Percentiles rank a stretch among this genome's conserved stretches.
Evolutionary conservation across 2,888 invertebrate genomes (phyloP).

Genomic region (Darwinula stevensoni): DNA sequence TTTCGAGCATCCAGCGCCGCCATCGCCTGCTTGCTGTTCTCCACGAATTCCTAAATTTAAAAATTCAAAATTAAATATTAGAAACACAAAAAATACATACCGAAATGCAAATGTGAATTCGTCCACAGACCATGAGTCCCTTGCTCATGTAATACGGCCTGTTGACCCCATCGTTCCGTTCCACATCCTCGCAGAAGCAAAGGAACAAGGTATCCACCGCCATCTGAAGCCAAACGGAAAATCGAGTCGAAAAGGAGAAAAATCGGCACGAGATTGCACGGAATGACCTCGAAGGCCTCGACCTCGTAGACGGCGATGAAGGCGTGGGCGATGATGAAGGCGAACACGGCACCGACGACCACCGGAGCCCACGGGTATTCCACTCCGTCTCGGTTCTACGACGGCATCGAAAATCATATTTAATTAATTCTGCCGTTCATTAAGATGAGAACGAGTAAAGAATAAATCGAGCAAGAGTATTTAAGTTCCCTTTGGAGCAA

Average conservation of each 20-base stretch:
- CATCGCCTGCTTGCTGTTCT: conserved; percentile 27
- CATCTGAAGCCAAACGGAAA: conserved; percentile 23
- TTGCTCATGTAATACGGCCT: conserved; percentile 32
- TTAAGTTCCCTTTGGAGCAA: too few relatives aligned
- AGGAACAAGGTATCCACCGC: conserved; percentile 33
- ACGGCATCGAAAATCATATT: conserved; percentile 1
- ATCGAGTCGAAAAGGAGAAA: too few relatives aligned
- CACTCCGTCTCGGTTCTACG: conserved; percentile 23
- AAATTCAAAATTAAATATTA: conserved; percentile 4
- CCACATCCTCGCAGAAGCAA: conserved; percentile 36
- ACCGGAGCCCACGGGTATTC: conserved; percentile 30
- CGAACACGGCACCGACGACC: conserved; percentile 27
- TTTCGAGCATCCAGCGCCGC: too few relatives aligned
- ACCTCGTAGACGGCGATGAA: conserved; percentile 44
- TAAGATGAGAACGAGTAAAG: too few relatives aligned
- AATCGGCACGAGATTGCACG: too few relatives aligned
- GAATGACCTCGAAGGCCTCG: too few relatives aligned
- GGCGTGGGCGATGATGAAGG: conserved; percentile 34
- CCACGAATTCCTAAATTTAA: conserved; percentile 24
- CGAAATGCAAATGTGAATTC: not conserved
- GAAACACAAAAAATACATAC: not conserved
- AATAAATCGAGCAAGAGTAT: too few relatives aligned
- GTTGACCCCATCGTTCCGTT: conserved; percentile 28
- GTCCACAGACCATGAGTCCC: conserved; percentile 24
- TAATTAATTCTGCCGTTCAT: too few relatives aligned